Conservation (phyloP, 2,888 invertebrate species). For the Keiferia lycopersicella region DNA sequence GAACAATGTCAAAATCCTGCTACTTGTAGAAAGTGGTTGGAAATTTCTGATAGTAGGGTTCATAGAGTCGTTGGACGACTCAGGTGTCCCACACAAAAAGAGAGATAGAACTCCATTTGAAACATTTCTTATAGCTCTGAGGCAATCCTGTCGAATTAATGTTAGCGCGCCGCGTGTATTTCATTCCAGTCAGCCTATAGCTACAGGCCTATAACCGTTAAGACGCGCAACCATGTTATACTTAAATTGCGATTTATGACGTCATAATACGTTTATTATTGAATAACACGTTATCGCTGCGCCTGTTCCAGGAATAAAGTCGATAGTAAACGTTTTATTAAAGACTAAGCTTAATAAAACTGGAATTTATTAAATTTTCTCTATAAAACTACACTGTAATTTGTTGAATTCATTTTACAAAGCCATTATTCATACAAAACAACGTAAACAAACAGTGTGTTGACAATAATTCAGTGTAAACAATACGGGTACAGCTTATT, state of each 20-base stretch:
- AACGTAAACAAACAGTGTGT: background rate
- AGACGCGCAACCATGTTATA: slow-evolving; percentile 23
- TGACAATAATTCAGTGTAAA: slow-evolving; percentile 17
- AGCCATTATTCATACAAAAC: background rate
- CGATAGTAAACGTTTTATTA: background rate
- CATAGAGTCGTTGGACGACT: too few relatives aligned
- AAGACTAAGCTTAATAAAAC: background rate
- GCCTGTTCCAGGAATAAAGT: slow-evolving; percentile 18
- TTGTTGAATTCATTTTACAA: background rate
- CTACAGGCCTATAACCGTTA: slow-evolving; percentile 25
- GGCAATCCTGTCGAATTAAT: slow-evolving; percentile 47
- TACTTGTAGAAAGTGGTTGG: too few relatives aligned
- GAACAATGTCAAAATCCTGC: too few relatives aligned
- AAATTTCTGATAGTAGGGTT: too few relatives aligned
- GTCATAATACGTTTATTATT: slow-evolving; percentile 27
- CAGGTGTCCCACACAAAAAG: too few relatives aligned
- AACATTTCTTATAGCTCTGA: too few relatives aligned
- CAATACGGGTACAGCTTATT: too few relatives aligned
- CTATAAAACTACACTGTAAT: background rate
- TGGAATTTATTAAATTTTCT: background rate
- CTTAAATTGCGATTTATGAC: slow-evolving; percentile 42
- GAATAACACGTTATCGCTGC: slow-evolving; percentile 32
- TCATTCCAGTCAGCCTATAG: slow-evolving; percentile 25
- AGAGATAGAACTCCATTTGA: background rate
- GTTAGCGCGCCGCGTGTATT: slow-evolving; percentile 38